Percentiles rank a stretch among this genome's conserved stretches.
phyloP scores from a whole-genome alignment of 1,140 invertebrate genomes.

The Globodera ellingtonae region DNA sequence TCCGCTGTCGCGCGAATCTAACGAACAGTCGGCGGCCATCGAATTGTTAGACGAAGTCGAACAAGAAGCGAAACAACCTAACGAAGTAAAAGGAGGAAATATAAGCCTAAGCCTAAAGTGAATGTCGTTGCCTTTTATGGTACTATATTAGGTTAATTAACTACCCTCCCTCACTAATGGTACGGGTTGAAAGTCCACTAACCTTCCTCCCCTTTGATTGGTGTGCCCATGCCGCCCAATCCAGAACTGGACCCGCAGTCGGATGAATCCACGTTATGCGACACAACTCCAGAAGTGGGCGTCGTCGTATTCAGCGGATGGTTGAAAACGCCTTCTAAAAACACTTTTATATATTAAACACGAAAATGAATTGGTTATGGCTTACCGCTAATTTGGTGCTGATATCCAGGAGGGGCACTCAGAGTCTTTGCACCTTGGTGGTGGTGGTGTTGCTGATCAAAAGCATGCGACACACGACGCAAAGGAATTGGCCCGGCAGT shows the following conservation, averaged over 20 bases:
- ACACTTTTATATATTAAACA: no score
- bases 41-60: conserved; percentile 28
- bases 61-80: conserved; percentile 24
- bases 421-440: not conserved
- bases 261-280: conserved; percentile 42
- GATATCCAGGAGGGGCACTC: conserved; percentile 8
- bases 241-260: conserved; percentile 61
- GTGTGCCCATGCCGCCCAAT: conserved; percentile 51
- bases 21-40: conserved; percentile 26
- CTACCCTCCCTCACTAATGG: no score
- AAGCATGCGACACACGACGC: conserved; percentile 12
- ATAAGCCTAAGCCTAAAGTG: not conserved
- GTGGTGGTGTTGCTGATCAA: conserved; percentile 14
- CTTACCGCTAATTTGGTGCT: conserved; percentile 15
- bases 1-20: conserved; percentile 21
- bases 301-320: conserved; percentile 2
- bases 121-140: no score
- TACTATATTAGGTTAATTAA: no score
- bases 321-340: not conserved
- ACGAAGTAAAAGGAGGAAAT: not conserved
- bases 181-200: not conserved
- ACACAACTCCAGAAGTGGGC: not conserved
- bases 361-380: no score
- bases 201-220: conserved; percentile 15
- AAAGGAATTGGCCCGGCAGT: conserved; percentile 4